A percentile compares a stretch with the other conserved stretches of the same genome.
Conservation (phyloP, 2,797 vertebrate species). For the Siniperca scherzeri region DNA sequence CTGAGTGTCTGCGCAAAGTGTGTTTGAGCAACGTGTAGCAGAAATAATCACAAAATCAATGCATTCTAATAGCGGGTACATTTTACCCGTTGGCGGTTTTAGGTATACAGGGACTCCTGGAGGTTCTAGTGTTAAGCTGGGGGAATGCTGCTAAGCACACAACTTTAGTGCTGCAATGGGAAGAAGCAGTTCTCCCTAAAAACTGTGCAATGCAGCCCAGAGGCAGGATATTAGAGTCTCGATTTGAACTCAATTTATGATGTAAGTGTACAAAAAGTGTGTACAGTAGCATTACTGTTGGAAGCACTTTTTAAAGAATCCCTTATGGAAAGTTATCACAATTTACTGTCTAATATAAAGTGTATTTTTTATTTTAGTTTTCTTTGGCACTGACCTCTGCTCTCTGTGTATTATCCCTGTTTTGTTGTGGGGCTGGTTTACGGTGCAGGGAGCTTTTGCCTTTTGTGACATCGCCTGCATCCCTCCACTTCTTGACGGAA, state of each 20-base stretch:
- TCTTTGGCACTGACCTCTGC: neutral
- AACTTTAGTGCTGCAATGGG: neutral
- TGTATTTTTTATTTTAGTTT: neutral
- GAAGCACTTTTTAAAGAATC: neutral
- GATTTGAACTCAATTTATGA: neutral
- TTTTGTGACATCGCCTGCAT: constrained; percentile 15
- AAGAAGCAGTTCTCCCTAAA: neutral
- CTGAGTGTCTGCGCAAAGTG: too few relatives aligned
- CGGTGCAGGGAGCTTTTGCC: constrained; percentile 25
- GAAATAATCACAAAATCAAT: too few relatives aligned
- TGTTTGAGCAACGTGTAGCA: too few relatives aligned
- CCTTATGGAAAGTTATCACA: neutral
- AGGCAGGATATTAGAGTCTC: too few relatives aligned
- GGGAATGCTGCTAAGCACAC: neutral
- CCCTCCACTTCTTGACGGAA: constrained; percentile 1
- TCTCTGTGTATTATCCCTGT: neutral
- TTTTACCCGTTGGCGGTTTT: too few relatives aligned
- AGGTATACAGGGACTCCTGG: too few relatives aligned
- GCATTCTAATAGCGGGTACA: too few relatives aligned
- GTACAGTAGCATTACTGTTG: neutral
- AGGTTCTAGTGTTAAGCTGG: neutral
- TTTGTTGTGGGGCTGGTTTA: constrained; percentile 41
- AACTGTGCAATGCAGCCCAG: neutral
- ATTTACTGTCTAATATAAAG: neutral
- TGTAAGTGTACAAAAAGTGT: neutral